phyloP scores from a whole-genome alignment of 2,113 vertebrate genomes.

The Pitta sordida region DNA sequence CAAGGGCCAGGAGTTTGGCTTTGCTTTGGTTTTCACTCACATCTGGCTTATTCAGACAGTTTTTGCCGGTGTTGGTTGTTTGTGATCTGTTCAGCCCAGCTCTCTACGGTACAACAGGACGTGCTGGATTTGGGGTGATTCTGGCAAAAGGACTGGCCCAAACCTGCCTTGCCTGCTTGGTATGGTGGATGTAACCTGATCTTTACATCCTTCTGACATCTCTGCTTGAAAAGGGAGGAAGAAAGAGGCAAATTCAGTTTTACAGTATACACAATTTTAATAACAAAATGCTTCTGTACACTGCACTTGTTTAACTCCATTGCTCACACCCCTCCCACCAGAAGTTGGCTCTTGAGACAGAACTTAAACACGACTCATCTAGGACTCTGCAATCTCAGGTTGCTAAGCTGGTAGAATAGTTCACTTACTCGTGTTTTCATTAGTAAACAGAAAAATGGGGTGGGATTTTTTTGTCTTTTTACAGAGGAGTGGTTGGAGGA shows the following conservation, averaged over 20 bases:
- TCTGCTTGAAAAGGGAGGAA: slow-evolving; percentile 35
- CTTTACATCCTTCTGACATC: not conserved
- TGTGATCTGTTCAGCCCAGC: not conserved
- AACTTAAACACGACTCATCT: slow-evolving; percentile 44
- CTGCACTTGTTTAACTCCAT: slow-evolving; percentile 65
- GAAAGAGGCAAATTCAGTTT: slow-evolving; percentile 68
- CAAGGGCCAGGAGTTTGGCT: not conserved
- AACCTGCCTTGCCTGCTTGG: not conserved
- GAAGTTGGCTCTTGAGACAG: slow-evolving; percentile 62
- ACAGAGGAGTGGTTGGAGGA: slow-evolving; percentile 13
- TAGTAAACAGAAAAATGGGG: not conserved
- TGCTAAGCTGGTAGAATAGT: slow-evolving; percentile 53
- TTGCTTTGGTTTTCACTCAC: not conserved
- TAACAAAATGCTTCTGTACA: slow-evolving; percentile 78
- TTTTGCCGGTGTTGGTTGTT: not conserved
- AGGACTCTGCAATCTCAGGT: slow-evolving; percentile 52
- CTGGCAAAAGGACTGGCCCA: not conserved
- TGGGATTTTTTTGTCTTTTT: not conserved
- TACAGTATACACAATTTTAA: slow-evolving; percentile 79
- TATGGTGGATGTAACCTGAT: not conserved
- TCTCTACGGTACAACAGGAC: not conserved
- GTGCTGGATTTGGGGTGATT: not conserved
- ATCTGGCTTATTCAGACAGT: not conserved
- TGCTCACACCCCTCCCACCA: slow-evolving; percentile 52
- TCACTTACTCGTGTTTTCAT: slow-evolving; percentile 52